phyloP scores from a whole-genome alignment of 2,888 invertebrate species.

The Muschampia plurimacula region DNA sequence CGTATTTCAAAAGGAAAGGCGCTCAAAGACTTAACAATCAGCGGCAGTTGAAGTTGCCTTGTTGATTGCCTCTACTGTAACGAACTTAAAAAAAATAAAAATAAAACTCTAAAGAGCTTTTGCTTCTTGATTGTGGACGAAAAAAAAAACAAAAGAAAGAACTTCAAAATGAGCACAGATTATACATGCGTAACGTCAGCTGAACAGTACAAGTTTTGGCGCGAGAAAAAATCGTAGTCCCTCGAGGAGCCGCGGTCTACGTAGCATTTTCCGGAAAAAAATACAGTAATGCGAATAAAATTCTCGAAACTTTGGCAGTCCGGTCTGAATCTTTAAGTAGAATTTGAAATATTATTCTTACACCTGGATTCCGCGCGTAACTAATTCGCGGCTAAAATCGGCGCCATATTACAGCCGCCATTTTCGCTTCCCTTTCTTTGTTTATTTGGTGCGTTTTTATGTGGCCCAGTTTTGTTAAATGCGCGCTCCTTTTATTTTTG shows the following conservation, averaged over 20 bases:
- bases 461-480: slow-evolving; percentile 37
- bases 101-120: slow-evolving; percentile 46
- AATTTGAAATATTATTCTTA: slow-evolving; percentile 53
- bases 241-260: slow-evolving; percentile 32
- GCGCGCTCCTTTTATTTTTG: slow-evolving; percentile 35
- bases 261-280: slow-evolving; percentile 41
- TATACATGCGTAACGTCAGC: slow-evolving; percentile 66
- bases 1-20: slow-evolving; percentile 36
- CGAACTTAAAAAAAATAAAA: slow-evolving; percentile 42
- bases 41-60: slow-evolving; percentile 36
- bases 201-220: slow-evolving; percentile 48
- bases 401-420: slow-evolving; percentile 33
- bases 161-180: slow-evolving; percentile 58
- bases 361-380: slow-evolving; percentile 40
- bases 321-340: slow-evolving; percentile 51
- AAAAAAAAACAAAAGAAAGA: slow-evolving; percentile 53
- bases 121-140: slow-evolving; percentile 48
- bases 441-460: slow-evolving; percentile 39
- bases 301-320: slow-evolving; percentile 50
- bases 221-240: slow-evolving; percentile 38
- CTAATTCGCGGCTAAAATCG: slow-evolving; percentile 35
- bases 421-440: slow-evolving; percentile 38
- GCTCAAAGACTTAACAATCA: slow-evolving; percentile 41
- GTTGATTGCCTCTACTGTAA: slow-evolving; percentile 40
- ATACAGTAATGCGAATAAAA: slow-evolving; percentile 50